These are phyloP conservation scores for Chondrilla cf. caribensis DNA, from an alignment of 37 sponge, comb jelly and placozoan genomes.

Conservation along the genomic window DNA sequence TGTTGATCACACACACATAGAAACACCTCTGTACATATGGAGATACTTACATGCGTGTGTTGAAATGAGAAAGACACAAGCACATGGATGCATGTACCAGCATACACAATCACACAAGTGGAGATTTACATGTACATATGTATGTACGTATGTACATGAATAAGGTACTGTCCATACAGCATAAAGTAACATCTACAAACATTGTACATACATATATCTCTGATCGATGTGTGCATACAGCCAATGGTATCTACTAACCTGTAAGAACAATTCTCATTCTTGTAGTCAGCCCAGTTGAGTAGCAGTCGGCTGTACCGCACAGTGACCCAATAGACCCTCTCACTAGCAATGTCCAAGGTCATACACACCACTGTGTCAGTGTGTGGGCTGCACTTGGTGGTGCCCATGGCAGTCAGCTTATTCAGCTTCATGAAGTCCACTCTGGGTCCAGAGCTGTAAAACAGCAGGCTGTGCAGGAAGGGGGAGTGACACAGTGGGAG, in stretches of 20 bases:
- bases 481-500: too few species aligned
- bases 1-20: too few species aligned
- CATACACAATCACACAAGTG: slow-evolving; percentile 4
- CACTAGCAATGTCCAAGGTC: neutral
- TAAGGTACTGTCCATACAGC: too few species aligned
- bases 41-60: neutral
- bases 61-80: too few species aligned
- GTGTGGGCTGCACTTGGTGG: neutral
- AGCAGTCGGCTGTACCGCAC: neutral
- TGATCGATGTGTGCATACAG: too few species aligned
- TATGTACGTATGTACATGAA: too few species aligned
- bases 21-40: neutral
- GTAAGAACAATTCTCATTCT: neutral
- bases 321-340: slow-evolving; percentile 5
- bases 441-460: neutral
- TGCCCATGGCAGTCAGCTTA: neutral
- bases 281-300: slow-evolving; percentile 12
- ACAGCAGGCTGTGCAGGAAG: slow-evolving; percentile 2
- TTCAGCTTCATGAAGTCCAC: neutral
- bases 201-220: too few species aligned
- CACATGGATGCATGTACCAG: too few species aligned
- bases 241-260: too few species aligned
- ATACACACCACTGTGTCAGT: neutral
- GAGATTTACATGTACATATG: slow-evolving; percentile 16
- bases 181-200: too few species aligned